These are phyloP conservation scores for Trichogramma dendrolimi DNA, from an alignment of 2,888 invertebrate species.

Conservation along the genomic window DNA sequence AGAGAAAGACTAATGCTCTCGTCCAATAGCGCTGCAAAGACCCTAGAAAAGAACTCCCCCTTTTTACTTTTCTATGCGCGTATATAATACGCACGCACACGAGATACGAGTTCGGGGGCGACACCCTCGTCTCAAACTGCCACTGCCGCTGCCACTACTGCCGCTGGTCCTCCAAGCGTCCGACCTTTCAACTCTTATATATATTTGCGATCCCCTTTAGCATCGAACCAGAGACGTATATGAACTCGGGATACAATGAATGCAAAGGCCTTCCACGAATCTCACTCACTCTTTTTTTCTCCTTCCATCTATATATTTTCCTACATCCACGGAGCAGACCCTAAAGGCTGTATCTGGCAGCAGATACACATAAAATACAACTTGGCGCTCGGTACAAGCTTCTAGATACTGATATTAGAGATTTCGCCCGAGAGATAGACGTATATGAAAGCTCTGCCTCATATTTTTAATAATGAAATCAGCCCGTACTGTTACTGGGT, in stretches of 20 bases:
- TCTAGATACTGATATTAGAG: too few species aligned
- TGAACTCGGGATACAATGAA: too few species aligned
- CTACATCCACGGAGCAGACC: constrained; percentile 11
- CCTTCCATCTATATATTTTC: not conserved
- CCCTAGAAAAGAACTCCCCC: constrained; percentile 23
- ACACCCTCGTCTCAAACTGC: constrained; percentile 11
- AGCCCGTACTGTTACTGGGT: too few species aligned
- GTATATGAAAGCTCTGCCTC: too few species aligned
- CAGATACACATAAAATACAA: not conserved
- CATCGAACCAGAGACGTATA: too few species aligned
- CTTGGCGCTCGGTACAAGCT: too few species aligned
- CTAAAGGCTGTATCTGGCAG: constrained; percentile 8
- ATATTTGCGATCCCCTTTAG: not conserved
- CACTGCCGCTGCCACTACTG: not conserved
- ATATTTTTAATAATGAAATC: too few species aligned
- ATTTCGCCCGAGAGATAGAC: too few species aligned
- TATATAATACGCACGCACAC: too few species aligned
- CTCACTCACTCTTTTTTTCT: too few species aligned
- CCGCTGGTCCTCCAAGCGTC: constrained; percentile 21
- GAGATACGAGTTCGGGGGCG: not conserved
- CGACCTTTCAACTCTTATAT: constrained; percentile 27
- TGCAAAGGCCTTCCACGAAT: too few species aligned
- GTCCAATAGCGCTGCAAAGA: constrained; percentile 22
- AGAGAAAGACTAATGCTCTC: not conserved
- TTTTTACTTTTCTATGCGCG: constrained; percentile 10